A percentile compares a stretch with the other conserved stretches of the same genome.
Evolutionary conservation across 2,113 vertebrate genomes (phyloP).

Genomic region (Coryphaenoides rupestris): DNA sequence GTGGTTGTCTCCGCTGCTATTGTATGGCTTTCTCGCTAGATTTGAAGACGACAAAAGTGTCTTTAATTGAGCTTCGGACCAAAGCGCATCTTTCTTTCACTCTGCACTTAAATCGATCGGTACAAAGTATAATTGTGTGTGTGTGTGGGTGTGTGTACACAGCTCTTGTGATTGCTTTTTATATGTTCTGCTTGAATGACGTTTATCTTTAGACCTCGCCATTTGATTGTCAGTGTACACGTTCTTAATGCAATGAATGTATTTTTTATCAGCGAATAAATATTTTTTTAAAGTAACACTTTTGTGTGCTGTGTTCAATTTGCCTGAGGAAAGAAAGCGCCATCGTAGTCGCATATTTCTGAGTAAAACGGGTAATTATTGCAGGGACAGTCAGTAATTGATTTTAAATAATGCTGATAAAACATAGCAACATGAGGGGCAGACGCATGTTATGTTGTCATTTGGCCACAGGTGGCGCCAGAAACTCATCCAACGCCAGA

Average conservation of each 20-base stretch:
- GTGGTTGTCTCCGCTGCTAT: too few species aligned
- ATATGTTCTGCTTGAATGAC: constrained; percentile 16
- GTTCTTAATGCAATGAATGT: constrained; percentile 47
- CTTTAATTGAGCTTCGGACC: constrained; percentile 3
- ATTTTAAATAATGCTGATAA: too few species aligned
- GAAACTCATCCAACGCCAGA: background rate
- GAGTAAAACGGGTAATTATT: too few species aligned
- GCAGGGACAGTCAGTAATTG: too few species aligned
- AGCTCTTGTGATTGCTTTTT: background rate
- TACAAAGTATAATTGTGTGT: too few species aligned
- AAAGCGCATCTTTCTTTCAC: background rate
- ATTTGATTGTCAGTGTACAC: constrained; percentile 8
- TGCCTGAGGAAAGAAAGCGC: too few species aligned
- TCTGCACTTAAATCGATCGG: background rate
- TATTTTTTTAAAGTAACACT: constrained; percentile 28
- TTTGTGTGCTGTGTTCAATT: too few species aligned
- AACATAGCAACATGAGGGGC: too few species aligned
- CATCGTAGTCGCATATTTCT: too few species aligned
- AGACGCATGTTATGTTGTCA: too few species aligned
- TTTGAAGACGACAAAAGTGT: constrained; percentile 4
- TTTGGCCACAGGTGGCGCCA: too few species aligned
- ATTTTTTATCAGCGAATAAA: constrained; percentile 61
- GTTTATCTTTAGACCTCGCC: constrained; percentile 2
- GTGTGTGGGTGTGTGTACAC: too few species aligned
- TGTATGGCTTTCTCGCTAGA: background rate